Conservation (phyloP, 2,888 invertebrate genomes). For the Biston betularia region DNA sequence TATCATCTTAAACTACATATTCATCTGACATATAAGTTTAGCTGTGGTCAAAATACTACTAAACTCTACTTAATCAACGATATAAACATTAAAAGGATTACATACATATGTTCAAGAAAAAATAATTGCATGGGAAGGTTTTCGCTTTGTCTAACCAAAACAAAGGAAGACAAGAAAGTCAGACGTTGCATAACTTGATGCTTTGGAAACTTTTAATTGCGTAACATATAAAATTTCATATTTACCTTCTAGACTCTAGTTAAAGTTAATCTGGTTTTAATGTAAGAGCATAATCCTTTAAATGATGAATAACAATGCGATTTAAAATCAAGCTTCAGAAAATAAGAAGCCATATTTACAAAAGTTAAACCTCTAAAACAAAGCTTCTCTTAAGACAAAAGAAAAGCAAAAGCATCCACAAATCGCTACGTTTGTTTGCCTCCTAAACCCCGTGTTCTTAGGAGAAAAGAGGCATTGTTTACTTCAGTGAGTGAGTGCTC, state of each 20-base stretch:
- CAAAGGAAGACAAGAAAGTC: slow-evolving; percentile 13
- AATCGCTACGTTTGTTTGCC: slow-evolving; percentile 48
- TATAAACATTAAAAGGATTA: not conserved
- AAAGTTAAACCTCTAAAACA: slow-evolving; percentile 44
- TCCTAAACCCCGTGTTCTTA: slow-evolving; percentile 45
- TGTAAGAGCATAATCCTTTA: not conserved
- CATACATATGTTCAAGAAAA: slow-evolving; percentile 12
- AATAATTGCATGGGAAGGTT: slow-evolving; percentile 13
- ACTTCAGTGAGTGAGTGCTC: slow-evolving; percentile 47
- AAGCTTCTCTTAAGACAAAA: slow-evolving; percentile 46
- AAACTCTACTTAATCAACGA: not conserved
- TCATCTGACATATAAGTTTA: not conserved
- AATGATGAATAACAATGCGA: not conserved
- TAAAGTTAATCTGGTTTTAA: not conserved
- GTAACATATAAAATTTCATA: slow-evolving; percentile 11
- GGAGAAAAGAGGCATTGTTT: slow-evolving; percentile 49
- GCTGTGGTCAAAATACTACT: too few species aligned
- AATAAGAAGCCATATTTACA: slow-evolving; percentile 26
- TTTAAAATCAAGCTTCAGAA: not conserved
- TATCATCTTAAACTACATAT: too few species aligned
- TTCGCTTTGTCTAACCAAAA: slow-evolving; percentile 29
- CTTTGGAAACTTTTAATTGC: slow-evolving; percentile 20
- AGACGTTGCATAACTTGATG: slow-evolving; percentile 10
- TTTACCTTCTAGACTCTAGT: slow-evolving; percentile 8
- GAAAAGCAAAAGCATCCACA: slow-evolving; percentile 48